Percentiles rank a stretch among this genome's conserved stretches.
phyloP scores from a whole-genome alignment of 2,888 invertebrate species.

The Hyles lineata region DNA sequence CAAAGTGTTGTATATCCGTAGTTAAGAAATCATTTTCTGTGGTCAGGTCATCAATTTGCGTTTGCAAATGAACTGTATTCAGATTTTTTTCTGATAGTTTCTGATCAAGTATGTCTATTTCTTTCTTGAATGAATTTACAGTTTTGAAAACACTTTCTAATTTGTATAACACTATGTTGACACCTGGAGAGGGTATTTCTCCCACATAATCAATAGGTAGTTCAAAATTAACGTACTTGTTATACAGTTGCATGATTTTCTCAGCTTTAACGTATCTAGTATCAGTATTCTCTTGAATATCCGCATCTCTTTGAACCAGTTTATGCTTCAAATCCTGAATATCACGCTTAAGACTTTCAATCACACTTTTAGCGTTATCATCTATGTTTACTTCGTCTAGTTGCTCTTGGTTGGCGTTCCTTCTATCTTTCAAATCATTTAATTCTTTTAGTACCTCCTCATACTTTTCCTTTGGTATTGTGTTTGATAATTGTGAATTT shows the following conservation, averaged over 20 bases:
- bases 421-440: constrained; percentile 64
- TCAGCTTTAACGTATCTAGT: constrained; percentile 67
- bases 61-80: constrained; percentile 79
- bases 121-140: constrained; percentile 84
- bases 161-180: constrained; percentile 72
- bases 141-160: constrained; percentile 83
- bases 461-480: constrained; percentile 69
- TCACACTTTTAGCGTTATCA: constrained; percentile 80
- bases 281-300: constrained; percentile 50
- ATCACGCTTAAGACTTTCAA: constrained; percentile 79
- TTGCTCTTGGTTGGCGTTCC: constrained; percentile 62
- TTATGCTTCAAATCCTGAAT: constrained; percentile 73
- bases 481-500: constrained; percentile 58
- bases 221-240: constrained; percentile 79
- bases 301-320: constrained; percentile 61
- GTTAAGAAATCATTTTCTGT: constrained; percentile 80
- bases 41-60: constrained; percentile 84
- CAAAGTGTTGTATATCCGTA: constrained; percentile 79
- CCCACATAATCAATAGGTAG: constrained; percentile 77
- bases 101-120: constrained; percentile 84
- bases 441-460: constrained; percentile 69
- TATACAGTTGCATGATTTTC: constrained; percentile 73
- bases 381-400: constrained; percentile 78
- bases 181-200: constrained; percentile 72
- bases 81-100: constrained; percentile 84